These are phyloP conservation scores for Campaea margaritaria DNA, from an alignment of 2,888 invertebrate genomes.

Conservation along the genomic window DNA sequence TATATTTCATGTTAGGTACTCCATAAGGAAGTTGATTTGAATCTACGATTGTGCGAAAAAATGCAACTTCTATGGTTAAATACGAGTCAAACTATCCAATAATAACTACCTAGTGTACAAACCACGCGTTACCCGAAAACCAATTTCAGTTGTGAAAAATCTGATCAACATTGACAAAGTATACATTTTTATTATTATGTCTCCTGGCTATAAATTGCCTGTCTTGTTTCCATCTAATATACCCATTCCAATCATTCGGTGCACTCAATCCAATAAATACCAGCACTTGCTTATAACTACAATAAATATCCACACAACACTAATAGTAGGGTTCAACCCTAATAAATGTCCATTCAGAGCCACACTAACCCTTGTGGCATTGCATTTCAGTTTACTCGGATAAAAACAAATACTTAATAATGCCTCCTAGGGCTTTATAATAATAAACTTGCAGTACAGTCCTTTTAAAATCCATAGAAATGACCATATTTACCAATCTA, in stretches of 20 bases:
- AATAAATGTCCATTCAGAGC: not conserved
- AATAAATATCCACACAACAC: conserved; percentile 11
- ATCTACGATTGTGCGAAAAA: conserved; percentile 14
- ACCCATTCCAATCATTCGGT: conserved; percentile 6
- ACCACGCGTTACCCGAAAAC: conserved; percentile 20
- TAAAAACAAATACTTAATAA: not conserved
- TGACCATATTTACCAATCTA: not conserved
- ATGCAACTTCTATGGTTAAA: not conserved
- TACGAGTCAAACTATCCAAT: conserved; percentile 7
- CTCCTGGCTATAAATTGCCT: not conserved
- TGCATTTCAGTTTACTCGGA: conserved; percentile 29
- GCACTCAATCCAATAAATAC: conserved; percentile 17
- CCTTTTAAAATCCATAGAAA: conserved; percentile 3
- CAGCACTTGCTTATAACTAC: conserved; percentile 10
- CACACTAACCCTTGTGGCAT: conserved; percentile 14
- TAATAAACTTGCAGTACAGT: conserved; percentile 7
- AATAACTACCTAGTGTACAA: not conserved
- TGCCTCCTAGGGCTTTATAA: not conserved
- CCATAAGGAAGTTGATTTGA: not conserved
- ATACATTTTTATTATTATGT: not conserved
- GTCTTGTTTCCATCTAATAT: conserved; percentile 4
- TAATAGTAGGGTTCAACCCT: conserved; percentile 23
- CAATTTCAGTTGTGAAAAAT: conserved; percentile 1
- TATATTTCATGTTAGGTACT: not conserved
- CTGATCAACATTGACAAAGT: not conserved